Percentiles rank a stretch among this genome's conserved stretches.
These are phyloP conservation scores for Lipotes vexillifer DNA, from an alignment of 2,113 vertebrate genomes.

Conservation along the genomic window DNA sequence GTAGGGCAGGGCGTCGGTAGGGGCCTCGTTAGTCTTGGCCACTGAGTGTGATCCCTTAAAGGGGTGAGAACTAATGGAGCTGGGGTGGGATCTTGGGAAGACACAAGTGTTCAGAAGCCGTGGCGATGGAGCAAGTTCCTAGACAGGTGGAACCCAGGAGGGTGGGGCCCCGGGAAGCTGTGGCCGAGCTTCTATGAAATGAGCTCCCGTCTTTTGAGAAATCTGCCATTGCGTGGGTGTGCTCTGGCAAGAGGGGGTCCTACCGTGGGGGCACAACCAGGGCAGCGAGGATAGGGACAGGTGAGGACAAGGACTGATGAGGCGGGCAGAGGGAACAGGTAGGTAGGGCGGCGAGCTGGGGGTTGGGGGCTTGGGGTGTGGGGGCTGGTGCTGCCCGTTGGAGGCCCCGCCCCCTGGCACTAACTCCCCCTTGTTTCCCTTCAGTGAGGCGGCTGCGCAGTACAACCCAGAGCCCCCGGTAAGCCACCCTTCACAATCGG, in stretches of 20 bases:
- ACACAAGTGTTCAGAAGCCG: neutral
- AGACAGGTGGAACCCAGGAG: neutral
- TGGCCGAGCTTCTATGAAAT: neutral
- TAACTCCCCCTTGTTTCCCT: neutral
- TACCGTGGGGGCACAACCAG: neutral
- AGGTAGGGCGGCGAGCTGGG: neutral
- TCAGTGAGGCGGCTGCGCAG: conserved; percentile 77
- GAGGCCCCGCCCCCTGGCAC: neutral
- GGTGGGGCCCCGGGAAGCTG: neutral
- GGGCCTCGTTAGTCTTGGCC: neutral
- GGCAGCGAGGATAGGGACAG: neutral
- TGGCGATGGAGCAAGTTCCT: neutral
- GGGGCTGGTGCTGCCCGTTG: neutral
- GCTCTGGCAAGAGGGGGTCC: neutral
- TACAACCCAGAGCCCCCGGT: conserved; percentile 80
- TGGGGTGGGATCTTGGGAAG: neutral
- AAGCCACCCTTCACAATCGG: neutral
- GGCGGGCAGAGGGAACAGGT: neutral
- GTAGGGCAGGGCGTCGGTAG: neutral
- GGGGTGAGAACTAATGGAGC: neutral
- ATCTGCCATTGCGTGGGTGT: neutral
- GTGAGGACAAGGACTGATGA: neutral
- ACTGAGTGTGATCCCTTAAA: neutral
- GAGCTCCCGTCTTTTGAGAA: neutral
- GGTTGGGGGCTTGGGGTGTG: neutral